A percentile compares a stretch with the other conserved stretches of the same genome.
Conservation (phyloP, 2,888 invertebrate genomes). For the Epinotia nisella region DNA sequence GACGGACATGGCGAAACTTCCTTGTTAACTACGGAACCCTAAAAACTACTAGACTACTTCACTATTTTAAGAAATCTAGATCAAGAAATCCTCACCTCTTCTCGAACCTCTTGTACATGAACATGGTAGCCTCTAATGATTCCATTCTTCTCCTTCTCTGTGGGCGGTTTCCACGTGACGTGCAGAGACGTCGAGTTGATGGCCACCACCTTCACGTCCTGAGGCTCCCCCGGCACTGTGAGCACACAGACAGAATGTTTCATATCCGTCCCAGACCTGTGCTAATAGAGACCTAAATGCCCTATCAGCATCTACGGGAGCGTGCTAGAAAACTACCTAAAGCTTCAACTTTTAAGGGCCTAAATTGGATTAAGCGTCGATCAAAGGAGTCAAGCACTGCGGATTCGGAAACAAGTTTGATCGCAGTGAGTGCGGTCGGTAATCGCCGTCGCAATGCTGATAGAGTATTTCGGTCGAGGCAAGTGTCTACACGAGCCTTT, state of each 20-base stretch:
- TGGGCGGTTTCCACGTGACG: constrained; percentile 97
- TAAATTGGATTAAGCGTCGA: constrained; percentile 69
- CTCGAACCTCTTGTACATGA: constrained; percentile 95
- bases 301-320: constrained; percentile 85
- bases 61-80: neutral
- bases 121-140: constrained; percentile 99
- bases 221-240: constrained; percentile 99
- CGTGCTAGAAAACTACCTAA: constrained; percentile 77
- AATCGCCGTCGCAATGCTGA: constrained; percentile 79
- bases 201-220: constrained; percentile 94
- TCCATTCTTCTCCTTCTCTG: constrained; percentile 95
- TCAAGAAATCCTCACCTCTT: constrained; percentile 86
- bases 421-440: constrained; percentile 73
- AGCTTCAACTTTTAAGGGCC: constrained; percentile 68
- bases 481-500: constrained; percentile 70
- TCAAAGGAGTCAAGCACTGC: constrained; percentile 64
- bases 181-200: constrained; percentile 98
- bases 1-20: too few species aligned
- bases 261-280: constrained; percentile 58
- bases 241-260: constrained; percentile 64
- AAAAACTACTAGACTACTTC: too few species aligned
- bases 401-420: constrained; percentile 51
- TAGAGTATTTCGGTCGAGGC: constrained; percentile 79
- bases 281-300: constrained; percentile 74
- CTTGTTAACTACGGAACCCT: too few species aligned